Base-by-base conservation (phyloP, 2,797 vertebrate species). In the Antennarius maculatus region DNA sequence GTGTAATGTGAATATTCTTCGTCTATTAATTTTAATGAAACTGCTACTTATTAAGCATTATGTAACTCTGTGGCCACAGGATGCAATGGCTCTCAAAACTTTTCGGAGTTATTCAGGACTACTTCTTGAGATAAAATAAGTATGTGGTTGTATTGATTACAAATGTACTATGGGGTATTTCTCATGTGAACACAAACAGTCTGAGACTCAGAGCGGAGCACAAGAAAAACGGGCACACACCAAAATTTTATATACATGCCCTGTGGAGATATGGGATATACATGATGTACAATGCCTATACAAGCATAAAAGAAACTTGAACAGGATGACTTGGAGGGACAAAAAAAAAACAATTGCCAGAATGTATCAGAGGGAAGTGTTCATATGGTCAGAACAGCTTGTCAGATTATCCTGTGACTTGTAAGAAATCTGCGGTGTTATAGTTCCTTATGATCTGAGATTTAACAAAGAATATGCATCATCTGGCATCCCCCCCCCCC, bases 101-200 rank as follows among this genome's bases (percentile, higher is more conserved):
- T 17, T 71, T 31, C 51, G 61, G 53, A 66, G 73, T 58, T 9
- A 81, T 84, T 84, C 54, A 69, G 47, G 14, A 51, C 23, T n/a
- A 31, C 51, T 69, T 66, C 42, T 65, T 61, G 7, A 11, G 43
- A 70, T 46, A 43, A 87, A 78, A 76, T 69, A 57, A 84, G 82
- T 80, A 74, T 71, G 65, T 74, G 80, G 69, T 79, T 71, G 61
- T 73, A 41, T 80, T 76, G 72, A 79, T 77, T 63, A 69, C 27
- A 61, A 79, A 76, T 69, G 59, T 58, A 69, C 73, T 54, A n/a
- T 37, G 69, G 69, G 71, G 54, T 65, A 48, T 69, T 83, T 69
- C 58, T 65, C 53, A 46, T 74, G 69, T 74, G 72, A 84, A 65
- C 80, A 54, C 64, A 82, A 84, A 82, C 66, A 79, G 74, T 76